Conservation (phyloP, 2,888 invertebrate genomes). For the Diploptera punctata region DNA sequence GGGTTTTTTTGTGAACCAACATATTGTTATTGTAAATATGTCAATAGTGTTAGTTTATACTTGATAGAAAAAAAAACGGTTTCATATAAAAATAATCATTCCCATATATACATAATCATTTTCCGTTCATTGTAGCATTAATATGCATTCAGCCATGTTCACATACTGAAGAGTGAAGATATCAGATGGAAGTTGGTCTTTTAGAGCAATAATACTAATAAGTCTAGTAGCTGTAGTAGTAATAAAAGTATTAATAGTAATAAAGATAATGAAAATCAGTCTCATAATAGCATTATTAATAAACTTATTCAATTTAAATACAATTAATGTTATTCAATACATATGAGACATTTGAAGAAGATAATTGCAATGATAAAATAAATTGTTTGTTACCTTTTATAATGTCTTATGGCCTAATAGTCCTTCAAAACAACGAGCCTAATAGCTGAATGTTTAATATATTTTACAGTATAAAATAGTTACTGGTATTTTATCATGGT, state of each 20-base stretch:
- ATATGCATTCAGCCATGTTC: not conserved
- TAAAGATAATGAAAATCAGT: too few species aligned
- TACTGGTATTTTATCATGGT: too few species aligned
- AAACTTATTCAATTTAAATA: too few species aligned
- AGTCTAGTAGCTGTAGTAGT: too few species aligned
- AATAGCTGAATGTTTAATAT: too few species aligned
- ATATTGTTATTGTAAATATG: conserved; percentile 18
- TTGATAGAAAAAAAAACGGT: not conserved
- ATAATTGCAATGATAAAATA: too few species aligned
- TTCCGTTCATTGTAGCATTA: not conserved
- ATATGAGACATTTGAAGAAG: too few species aligned
- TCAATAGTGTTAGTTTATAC: not conserved
- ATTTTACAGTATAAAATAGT: too few species aligned
- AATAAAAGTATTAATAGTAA: too few species aligned
- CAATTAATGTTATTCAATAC: too few species aligned
- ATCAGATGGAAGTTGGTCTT: conserved; percentile 6
- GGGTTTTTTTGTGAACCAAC: not conserved
- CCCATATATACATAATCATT: not conserved
- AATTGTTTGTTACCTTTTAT: too few species aligned
- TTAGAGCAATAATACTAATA: not conserved
- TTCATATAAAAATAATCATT: not conserved
- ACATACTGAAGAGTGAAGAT: conserved; percentile 12
- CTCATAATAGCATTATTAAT: too few species aligned
- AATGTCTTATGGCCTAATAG: not conserved
- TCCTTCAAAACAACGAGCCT: not conserved